A percentile compares a stretch with the other conserved stretches of the same genome.
These are phyloP conservation scores for Gopherus evgoodei DNA, from an alignment of 2,113 vertebrate genomes.

Conservation along the genomic window DNA sequence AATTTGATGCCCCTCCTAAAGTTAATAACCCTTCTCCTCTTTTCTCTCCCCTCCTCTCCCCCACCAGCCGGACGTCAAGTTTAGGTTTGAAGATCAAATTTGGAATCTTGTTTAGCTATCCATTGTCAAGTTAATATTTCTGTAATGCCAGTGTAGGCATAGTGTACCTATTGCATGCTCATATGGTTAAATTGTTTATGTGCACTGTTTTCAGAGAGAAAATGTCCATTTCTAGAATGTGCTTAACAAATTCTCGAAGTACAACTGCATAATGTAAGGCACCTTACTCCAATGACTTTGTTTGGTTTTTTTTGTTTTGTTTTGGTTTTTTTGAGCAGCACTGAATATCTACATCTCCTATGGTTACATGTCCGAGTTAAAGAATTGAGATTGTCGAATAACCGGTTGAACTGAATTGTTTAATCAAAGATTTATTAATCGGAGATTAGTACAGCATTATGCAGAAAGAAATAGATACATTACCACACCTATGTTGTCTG, in stretches of 20 bases:
- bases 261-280: not conserved
- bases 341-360: not conserved
- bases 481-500: not conserved
- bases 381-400: no score
- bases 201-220: not conserved
- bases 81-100: not conserved
- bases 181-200: not conserved
- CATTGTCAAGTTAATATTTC: not conserved
- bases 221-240: not conserved
- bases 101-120: rapidly evolving
- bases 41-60: rapidly evolving
- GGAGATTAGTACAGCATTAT: not conserved
- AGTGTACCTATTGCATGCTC: not conserved
- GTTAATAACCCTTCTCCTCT: not conserved
- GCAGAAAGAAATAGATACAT: not conserved
- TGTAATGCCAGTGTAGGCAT: not conserved
- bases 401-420: not conserved
- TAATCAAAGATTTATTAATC: no score
- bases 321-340: not conserved
- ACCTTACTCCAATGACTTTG: not conserved
- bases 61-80: not conserved
- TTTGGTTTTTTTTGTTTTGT: not conserved
- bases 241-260: not conserved
- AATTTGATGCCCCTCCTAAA: not conserved
- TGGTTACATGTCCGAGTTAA: not conserved